phyloP scores from a whole-genome alignment of 1,140 invertebrate species.

The Hyposmocoma kahamanoa region DNA sequence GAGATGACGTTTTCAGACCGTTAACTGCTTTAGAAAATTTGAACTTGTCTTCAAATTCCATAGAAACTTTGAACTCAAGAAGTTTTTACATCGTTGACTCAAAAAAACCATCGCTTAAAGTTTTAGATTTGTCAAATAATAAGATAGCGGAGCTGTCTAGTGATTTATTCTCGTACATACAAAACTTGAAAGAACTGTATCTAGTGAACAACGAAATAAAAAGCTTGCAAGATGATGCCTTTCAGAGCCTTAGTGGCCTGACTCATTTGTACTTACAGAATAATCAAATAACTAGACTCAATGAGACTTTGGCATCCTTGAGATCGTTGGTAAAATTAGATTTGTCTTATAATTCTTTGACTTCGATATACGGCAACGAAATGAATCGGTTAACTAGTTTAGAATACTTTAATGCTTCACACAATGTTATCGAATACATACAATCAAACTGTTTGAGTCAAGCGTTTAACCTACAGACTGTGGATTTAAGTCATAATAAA shows the following conservation, averaged over 20 bases:
- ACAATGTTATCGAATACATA: slow-evolving; percentile 37
- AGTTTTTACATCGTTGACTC: slow-evolving; percentile 22
- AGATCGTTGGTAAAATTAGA: slow-evolving; percentile 34
- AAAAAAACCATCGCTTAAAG: slow-evolving; percentile 15
- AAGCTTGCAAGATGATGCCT: slow-evolving; percentile 26
- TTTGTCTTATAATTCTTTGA: slow-evolving; percentile 36
- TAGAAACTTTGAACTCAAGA: slow-evolving; percentile 22
- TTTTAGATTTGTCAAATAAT: slow-evolving; percentile 17
- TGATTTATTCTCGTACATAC: slow-evolving; percentile 13
- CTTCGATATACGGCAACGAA: slow-evolving; percentile 33
- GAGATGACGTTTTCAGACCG: slow-evolving; percentile 30
- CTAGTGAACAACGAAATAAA: slow-evolving; percentile 36
- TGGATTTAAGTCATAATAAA: slow-evolving; percentile 46
- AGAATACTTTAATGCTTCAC: slow-evolving; percentile 33
- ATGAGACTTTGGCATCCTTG: slow-evolving; percentile 38
- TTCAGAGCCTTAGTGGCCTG: slow-evolving; percentile 32
- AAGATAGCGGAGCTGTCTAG: background rate
- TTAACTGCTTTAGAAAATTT: slow-evolving; percentile 23
- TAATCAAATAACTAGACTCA: slow-evolving; percentile 31
- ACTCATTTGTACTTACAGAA: slow-evolving; percentile 30
- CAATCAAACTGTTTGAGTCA: slow-evolving; percentile 48
- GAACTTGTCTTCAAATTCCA: slow-evolving; percentile 40
- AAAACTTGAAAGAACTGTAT: slow-evolving; percentile 24
- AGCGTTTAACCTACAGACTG: slow-evolving; percentile 27
- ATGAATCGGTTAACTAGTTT: slow-evolving; percentile 35